These are phyloP conservation scores for Aspidiotus rigidus DNA, from an alignment of 2,888 invertebrate genomes.

Conservation along the genomic window DNA sequence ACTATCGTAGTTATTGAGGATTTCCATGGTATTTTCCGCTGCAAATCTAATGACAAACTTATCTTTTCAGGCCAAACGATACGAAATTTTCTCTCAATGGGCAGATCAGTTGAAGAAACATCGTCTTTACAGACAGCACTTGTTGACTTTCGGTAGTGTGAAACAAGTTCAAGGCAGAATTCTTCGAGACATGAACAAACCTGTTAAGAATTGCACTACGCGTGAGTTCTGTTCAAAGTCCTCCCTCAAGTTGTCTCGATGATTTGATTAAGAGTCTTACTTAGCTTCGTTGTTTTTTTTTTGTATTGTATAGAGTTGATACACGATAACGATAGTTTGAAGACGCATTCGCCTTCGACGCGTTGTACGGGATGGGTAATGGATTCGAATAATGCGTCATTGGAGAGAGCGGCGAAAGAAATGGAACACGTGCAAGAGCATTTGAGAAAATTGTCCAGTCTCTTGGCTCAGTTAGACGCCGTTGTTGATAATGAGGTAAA, in stretches of 20 bases:
- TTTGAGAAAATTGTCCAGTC: conserved; percentile 55
- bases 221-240: conserved; percentile 12
- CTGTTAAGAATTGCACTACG: conserved; percentile 14
- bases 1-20: too few relatives aligned
- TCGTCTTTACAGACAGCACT: conserved; percentile 66
- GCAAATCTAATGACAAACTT: background rate
- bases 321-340: conserved; percentile 38
- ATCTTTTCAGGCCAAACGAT: conserved; percentile 51
- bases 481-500: conserved; percentile 45
- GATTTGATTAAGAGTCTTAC: background rate
- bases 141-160: conserved; percentile 53
- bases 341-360: conserved; percentile 39
- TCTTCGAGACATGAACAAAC: conserved; percentile 26
- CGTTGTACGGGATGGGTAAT: conserved; percentile 57
- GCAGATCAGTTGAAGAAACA: conserved; percentile 63
- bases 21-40: too few relatives aligned
- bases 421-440: conserved; percentile 59
- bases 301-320: conserved; percentile 34
- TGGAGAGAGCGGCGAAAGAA: conserved; percentile 57
- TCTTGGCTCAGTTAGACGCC: conserved; percentile 50
- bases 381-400: conserved; percentile 52
- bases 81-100: conserved; percentile 64
- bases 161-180: conserved; percentile 23
- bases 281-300: background rate
- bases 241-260: background rate